Conservation (phyloP, 2,113 vertebrate species). For the Orycteropus afer region DNA sequence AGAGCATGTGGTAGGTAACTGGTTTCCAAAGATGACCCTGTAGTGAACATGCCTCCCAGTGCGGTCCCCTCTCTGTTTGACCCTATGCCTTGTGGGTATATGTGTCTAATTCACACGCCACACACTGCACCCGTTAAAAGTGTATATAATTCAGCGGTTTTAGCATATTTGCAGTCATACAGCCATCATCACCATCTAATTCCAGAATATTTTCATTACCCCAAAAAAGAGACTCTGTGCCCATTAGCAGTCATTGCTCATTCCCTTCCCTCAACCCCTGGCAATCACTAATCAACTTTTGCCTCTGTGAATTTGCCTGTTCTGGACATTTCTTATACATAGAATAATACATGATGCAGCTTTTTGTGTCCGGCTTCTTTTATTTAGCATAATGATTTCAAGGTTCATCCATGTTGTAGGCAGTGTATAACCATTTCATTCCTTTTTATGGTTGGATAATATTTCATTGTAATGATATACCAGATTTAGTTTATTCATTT, state of each 20-base stretch:
- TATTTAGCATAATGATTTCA: not conserved
- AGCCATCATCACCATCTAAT: not conserved
- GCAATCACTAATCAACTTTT: not conserved
- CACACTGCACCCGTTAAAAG: constrained; percentile 10
- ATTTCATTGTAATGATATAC: not conserved
- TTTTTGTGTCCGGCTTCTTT: constrained; percentile 17
- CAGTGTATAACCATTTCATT: not conserved
- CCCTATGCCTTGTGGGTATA: not conserved
- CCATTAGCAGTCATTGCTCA: not conserved
- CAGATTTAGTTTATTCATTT: constrained; percentile 6
- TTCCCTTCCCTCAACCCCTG: not conserved
- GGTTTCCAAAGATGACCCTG: not conserved
- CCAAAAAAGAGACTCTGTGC: not conserved
- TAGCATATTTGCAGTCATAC: not conserved
- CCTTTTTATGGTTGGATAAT: not conserved
- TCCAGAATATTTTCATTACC: not conserved
- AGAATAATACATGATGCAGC: not conserved
- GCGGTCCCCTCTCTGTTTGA: not conserved
- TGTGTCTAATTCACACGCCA: not conserved
- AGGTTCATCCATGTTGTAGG: not conserved
- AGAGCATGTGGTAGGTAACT: not conserved
- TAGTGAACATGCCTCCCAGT: not conserved
- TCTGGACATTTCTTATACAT: not conserved
- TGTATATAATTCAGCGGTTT: not conserved
- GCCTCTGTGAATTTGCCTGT: not conserved